Evolutionary conservation across 2,113 vertebrate genomes (phyloP).

Genomic region (Anoura caudifer): DNA sequence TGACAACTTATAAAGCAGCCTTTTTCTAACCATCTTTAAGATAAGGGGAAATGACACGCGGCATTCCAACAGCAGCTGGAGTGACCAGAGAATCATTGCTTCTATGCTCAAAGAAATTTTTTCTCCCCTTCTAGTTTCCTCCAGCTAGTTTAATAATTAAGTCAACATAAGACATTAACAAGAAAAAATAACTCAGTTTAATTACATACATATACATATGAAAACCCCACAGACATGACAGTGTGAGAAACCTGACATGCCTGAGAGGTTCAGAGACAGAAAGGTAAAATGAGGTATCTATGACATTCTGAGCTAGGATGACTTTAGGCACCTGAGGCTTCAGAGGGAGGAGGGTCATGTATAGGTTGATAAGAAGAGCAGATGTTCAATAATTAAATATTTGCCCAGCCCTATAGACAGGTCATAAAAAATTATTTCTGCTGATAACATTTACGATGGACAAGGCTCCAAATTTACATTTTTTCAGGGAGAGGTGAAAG

Average conservation of each 20-base stretch:
- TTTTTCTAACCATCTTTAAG: not conserved
- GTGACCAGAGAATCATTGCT: conserved; percentile 15
- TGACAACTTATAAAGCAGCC: not conserved
- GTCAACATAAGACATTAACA: not conserved
- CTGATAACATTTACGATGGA: not conserved
- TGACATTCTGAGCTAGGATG: not conserved
- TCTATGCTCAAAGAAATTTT: too few species aligned
- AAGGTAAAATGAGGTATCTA: not conserved
- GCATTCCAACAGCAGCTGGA: not conserved
- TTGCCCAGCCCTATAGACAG: not conserved
- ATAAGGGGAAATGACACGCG: not conserved
- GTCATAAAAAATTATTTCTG: not conserved
- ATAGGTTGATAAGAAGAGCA: not conserved
- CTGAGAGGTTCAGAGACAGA: not conserved
- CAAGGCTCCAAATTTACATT: not conserved
- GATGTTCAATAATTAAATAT: not conserved
- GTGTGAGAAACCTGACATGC: not conserved
- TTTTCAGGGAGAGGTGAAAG: not conserved
- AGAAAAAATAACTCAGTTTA: not conserved
- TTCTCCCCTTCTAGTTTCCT: not conserved
- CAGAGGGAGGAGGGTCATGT: not conserved
- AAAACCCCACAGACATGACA: not conserved
- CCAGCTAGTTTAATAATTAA: not conserved
- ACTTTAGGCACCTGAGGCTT: not conserved
- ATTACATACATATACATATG: not conserved